These are phyloP conservation scores for Propithecus perrieri DNA, from an alignment of 2,797 vertebrate genomes.

Conservation along the genomic window DNA sequence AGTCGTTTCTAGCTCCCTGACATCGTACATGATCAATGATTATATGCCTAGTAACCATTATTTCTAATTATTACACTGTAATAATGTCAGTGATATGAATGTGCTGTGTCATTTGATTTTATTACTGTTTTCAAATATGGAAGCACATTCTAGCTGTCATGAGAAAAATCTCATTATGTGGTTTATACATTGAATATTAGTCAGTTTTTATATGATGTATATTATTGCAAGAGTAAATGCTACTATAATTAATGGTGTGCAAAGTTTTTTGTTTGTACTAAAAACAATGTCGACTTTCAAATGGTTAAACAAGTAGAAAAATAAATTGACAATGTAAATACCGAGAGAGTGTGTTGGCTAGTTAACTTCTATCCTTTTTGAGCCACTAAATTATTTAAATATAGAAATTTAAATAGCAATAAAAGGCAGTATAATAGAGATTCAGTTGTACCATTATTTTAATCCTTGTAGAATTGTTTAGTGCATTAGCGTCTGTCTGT, in stretches of 20 bases:
- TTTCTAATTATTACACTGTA: slow-evolving; percentile 10
- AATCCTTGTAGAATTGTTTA: slow-evolving; percentile 60
- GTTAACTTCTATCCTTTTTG: slow-evolving; percentile 44
- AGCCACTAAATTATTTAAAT: slow-evolving; percentile 62
- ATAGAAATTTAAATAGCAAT: slow-evolving; percentile 70
- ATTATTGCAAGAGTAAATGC: slow-evolving; percentile 18
- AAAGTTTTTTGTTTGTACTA: neutral
- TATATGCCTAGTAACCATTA: neutral
- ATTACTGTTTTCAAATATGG: neutral
- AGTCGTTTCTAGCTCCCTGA: neutral
- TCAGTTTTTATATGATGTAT: neutral
- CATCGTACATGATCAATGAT: neutral
- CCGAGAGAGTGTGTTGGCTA: slow-evolving; percentile 34
- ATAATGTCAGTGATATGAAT: neutral
- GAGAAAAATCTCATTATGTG: slow-evolving; percentile 1
- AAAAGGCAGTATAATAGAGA: slow-evolving; percentile 43
- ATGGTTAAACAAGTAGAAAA: slow-evolving; percentile 52
- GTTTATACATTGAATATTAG: slow-evolving; percentile 4
- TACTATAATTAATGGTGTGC: neutral
- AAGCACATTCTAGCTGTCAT: neutral
- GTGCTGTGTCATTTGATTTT: neutral
- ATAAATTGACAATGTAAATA: slow-evolving; percentile 33
- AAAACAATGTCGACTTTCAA: slow-evolving; percentile 46
- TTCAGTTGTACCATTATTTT: slow-evolving; percentile 59
- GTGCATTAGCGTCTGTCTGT: slow-evolving; percentile 38